Evolutionary conservation across 2,888 invertebrate species (phyloP).

Genomic region (Deilephila elpenor): DNA sequence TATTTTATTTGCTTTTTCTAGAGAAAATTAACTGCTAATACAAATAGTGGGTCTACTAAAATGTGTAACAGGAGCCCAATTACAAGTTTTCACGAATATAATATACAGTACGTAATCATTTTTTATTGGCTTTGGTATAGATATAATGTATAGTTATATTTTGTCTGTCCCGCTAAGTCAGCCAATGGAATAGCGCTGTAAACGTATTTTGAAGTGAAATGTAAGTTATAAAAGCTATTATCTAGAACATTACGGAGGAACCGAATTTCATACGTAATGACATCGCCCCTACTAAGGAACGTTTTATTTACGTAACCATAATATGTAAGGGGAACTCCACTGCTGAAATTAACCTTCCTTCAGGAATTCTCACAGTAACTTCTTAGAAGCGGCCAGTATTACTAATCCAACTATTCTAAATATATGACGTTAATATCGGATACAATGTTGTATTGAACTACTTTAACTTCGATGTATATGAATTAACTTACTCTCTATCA

Average conservation of each 20-base stretch:
- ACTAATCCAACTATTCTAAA: too few species aligned
- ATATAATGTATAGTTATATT: not conserved
- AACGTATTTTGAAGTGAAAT: conserved; percentile 42
- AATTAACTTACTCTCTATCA: too few species aligned
- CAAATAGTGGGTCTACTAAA: too few species aligned
- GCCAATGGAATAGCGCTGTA: conserved; percentile 4
- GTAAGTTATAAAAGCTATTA: conserved; percentile 50
- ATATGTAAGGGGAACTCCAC: not conserved
- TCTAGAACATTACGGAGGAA: conserved; percentile 43
- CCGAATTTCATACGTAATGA: conserved; percentile 36
- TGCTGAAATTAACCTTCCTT: too few species aligned
- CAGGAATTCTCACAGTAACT: not conserved
- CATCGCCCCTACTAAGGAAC: conserved; percentile 33
- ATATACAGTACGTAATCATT: not conserved
- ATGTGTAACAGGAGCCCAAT: too few species aligned
- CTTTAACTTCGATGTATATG: too few species aligned
- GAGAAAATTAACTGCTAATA: too few species aligned
- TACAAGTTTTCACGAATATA: too few species aligned
- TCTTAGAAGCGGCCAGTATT: not conserved
- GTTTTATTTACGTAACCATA: not conserved
- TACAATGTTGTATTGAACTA: too few species aligned
- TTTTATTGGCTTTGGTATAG: not conserved
- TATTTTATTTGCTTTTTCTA: too few species aligned
- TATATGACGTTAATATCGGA: too few species aligned
- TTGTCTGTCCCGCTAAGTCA: not conserved